Base-by-base conservation (phyloP, 2,888 invertebrate genomes). In the Phrixothrix hirtus region DNA sequence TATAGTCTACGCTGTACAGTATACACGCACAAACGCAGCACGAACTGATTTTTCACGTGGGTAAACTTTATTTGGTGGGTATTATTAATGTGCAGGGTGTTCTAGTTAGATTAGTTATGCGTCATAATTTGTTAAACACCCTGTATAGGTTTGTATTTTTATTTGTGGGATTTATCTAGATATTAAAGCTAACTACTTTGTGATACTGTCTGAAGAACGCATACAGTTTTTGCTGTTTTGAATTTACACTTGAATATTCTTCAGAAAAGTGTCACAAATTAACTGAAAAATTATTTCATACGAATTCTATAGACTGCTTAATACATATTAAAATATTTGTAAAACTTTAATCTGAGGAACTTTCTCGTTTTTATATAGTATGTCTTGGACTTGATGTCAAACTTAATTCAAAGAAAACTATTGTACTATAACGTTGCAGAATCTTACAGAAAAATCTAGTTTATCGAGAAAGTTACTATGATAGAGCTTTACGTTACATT, bases 1-100 rank as follows among this genome's bases (percentile, higher is more conserved):
- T 86, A 80, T 87, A 73, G 68, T 56, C 56, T 34, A 48, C 48
- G 55, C 50, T 55, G 49, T 55, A 46, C 46, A 39, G 46, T 48
- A 36, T 47, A 48, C 38, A 48, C 48, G 53, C 53, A 53, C 47
- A 53, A 47, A 32, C 36, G 47, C 36, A 53, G 47, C 43, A 43
- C 27, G 53, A 47, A 53, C 45, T 43, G 36, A 41, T 41, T 46
- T 52, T 51, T 34, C 29, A 27, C 31, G 32, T 41, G 30, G 41
- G 41, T 41, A 41, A 41, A 26, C 21, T 21, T 50, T 38, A 21
- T 44, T 50, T 44, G 50, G 50, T 50, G 50, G 50, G 44, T 50
- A 50, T 50, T 43, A 26, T 34, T n/a, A n/a, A n/a, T 27, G 25
- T 48, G 26, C 47, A 39, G 43, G 50, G 50, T 50, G 50, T 17